Conservation (phyloP, 2,797 vertebrate species). For the Cyclopterus lumpus region DNA sequence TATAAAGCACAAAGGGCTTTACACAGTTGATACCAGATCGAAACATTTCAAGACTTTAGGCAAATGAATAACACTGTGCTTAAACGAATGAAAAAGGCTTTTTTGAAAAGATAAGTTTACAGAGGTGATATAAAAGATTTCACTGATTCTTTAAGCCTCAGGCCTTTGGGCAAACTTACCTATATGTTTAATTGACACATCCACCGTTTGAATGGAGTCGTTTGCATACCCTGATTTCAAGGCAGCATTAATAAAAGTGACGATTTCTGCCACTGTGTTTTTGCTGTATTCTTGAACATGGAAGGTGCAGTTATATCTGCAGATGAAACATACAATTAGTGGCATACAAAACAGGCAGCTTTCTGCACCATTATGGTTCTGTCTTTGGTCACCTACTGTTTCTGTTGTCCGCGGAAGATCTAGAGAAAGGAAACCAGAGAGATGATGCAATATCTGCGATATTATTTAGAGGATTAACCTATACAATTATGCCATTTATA, state of each 20-base stretch:
- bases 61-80: neutral
- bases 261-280: constrained; percentile 25
- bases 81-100: neutral
- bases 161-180: constrained; percentile 47
- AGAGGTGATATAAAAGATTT: neutral
- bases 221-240: constrained; percentile 61
- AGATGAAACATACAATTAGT: constrained; percentile 16
- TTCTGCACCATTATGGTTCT: neutral
- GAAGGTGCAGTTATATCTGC: constrained; percentile 75
- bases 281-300: constrained; percentile 64
- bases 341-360: neutral
- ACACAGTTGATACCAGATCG: neutral
- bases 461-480: neutral
- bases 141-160: neutral
- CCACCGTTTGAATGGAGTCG: constrained; percentile 28
- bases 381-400: constrained; percentile 56
- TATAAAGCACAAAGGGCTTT: neutral
- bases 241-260: constrained; percentile 36
- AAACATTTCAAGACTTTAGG: neutral
- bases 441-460: neutral
- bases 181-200: constrained; percentile 62
- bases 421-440: constrained; percentile 41
- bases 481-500: neutral
- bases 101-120: neutral
- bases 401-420: constrained; percentile 24